A percentile compares a stretch with the other conserved stretches of the same genome.
phyloP scores from a whole-genome alignment of 2,888 invertebrate genomes.

The Tolmerus cingulatus region DNA sequence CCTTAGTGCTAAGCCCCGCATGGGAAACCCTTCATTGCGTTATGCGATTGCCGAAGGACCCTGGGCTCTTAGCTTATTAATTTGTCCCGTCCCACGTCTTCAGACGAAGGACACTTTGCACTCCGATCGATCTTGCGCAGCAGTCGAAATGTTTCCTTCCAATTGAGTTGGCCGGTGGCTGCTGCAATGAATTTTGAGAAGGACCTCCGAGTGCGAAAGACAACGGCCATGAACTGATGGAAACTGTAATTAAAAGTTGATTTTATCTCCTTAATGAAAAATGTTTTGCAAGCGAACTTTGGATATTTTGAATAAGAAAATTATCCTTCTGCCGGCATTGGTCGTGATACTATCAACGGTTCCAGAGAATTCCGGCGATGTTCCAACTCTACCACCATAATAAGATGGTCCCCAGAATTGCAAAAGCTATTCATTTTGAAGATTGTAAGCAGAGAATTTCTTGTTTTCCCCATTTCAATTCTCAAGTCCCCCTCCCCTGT shows the following conservation, averaged over 20 bases:
- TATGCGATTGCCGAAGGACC: neutral
- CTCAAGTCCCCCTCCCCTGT: neutral
- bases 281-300: conserved; percentile 14
- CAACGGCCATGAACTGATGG: neutral
- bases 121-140: neutral
- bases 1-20: neutral
- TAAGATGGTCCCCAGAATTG: neutral
- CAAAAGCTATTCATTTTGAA: neutral
- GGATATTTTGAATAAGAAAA: neutral
- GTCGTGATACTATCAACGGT: neutral
- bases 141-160: neutral
- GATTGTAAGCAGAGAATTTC: neutral
- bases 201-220: neutral
- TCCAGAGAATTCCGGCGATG: neutral
- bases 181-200: neutral
- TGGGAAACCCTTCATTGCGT: conserved; percentile 14
- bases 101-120: neutral
- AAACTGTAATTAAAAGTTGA: conserved; percentile 35
- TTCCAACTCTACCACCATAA: neutral
- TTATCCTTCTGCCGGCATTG: neutral
- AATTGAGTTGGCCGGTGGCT: neutral
- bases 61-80: conserved; percentile 21
- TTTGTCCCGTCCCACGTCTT: neutral
- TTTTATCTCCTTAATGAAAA: conserved; percentile 31
- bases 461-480: neutral